phyloP scores from a whole-genome alignment of 2,113 vertebrate species.

The Apus apus region DNA sequence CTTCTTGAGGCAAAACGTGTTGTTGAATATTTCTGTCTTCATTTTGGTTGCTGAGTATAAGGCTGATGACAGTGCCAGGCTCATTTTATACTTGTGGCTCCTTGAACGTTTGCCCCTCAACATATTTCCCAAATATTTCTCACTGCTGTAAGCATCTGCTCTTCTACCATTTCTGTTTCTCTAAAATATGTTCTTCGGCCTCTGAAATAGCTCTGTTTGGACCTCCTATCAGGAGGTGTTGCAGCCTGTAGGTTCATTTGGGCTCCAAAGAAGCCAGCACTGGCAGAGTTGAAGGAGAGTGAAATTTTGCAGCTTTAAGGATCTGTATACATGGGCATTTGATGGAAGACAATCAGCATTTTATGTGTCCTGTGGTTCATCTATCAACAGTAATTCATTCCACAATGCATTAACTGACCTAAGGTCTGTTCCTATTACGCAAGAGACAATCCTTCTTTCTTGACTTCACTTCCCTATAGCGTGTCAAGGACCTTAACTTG shows the following conservation, averaged over 20 bases:
- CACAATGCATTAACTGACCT: not conserved
- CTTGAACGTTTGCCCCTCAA: not conserved
- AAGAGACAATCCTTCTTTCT: not conserved
- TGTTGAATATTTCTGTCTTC: not conserved
- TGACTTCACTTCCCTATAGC: slow-evolving; percentile 11
- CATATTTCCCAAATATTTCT: slow-evolving; percentile 1
- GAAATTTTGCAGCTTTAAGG: not conserved
- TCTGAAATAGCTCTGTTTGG: not conserved
- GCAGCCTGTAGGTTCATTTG: not conserved
- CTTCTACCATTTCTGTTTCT: not conserved
- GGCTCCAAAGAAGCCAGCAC: not conserved
- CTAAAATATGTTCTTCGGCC: not conserved
- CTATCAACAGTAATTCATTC: slow-evolving; percentile 36
- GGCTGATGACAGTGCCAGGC: not conserved
- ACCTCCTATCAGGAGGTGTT: accelerated
- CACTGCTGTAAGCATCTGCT: not conserved
- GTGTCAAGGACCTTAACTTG: slow-evolving; percentile 56
- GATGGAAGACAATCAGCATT: slow-evolving; percentile 10
- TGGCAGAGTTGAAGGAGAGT: not conserved
- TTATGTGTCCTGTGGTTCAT: slow-evolving; percentile 3
- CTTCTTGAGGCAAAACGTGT: not conserved
- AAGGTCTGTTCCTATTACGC: not conserved
- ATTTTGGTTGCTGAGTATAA: not conserved
- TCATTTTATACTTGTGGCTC: not conserved
- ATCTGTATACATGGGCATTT: not conserved